Evolutionary conservation across 2,797 vertebrate genomes (phyloP).

Genomic region (Pelodytes ibericus): DNA sequence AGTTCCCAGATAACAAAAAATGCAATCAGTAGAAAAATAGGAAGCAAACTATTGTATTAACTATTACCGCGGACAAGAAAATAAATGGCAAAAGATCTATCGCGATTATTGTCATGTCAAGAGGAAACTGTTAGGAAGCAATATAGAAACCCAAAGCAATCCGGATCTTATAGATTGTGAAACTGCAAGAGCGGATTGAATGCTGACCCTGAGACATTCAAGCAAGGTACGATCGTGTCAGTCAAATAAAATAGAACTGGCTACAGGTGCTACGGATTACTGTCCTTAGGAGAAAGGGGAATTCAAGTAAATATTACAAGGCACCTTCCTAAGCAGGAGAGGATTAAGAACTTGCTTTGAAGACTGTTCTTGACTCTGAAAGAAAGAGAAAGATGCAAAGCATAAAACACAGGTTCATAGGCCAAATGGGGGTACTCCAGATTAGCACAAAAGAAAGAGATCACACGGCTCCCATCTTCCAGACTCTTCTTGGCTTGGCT

Average conservation of each 20-base stretch:
- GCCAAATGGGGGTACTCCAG: no score
- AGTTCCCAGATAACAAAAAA: slow-evolving; percentile 9
- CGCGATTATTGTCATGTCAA: slow-evolving; percentile 3
- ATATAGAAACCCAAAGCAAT: slow-evolving; percentile 4
- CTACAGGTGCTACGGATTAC: background rate
- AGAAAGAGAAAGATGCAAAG: no score
- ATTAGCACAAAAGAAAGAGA: no score
- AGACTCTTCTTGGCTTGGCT: no score
- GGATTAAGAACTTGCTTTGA: no score
- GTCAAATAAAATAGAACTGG: background rate
- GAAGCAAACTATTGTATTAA: slow-evolving; percentile 2
- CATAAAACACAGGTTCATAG: no score
- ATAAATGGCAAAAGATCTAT: slow-evolving; percentile 14
- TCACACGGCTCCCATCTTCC: no score
- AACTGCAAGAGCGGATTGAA: background rate
- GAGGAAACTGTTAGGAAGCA: background rate
- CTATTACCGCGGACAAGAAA: background rate
- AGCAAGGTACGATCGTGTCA: background rate
- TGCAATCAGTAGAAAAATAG: background rate
- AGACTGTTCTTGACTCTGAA: no score
- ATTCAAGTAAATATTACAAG: background rate
- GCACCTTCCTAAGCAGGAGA: no score
- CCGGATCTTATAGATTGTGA: slow-evolving; percentile 1
- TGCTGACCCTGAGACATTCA: background rate
- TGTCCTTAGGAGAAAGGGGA: background rate